Evolutionary conservation across 2,888 invertebrate genomes (phyloP), one percentile per base, ranked within the genome.

Genomic region (Camponotus fellah): DNA sequence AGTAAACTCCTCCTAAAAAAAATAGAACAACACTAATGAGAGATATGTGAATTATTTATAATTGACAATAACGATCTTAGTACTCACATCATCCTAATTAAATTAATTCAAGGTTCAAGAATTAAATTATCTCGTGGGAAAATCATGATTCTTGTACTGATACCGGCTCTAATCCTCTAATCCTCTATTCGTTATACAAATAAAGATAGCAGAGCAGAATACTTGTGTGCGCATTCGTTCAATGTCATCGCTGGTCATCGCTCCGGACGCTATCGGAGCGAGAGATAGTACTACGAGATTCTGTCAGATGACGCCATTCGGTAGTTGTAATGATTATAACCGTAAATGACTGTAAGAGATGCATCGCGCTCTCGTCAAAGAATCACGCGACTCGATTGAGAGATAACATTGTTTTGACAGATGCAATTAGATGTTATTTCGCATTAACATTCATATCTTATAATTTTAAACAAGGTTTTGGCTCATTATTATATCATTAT

Each of bases 241-340:
- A 32, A 26, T 79, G 34, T 43, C 77, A 66, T 53, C 14, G 9
- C n/a, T 71, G 2, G 49, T 49, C 49, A 14, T 17, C n/a, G 53
- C 12, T 69, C 69, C n/a, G 10, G 32, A 69, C 10, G 21, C 12
- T 60, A 12, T 2, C 34, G 14, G 14, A 21, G 34, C n/a, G 17
- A 21, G 37, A 77, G 26, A 9, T 79, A 71, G 79, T 83, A 88
- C 77, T 88, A 66, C 69, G 60, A 49, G 14, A 53, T 40, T 0
- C 69, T 72, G 80, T 62, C 85, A 89, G 88, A 89, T 88, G 88
- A 68, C 88, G 88, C 68, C 26, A 77, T 68, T 65, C 26, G 43
- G 3, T 26, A 32, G 10, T 40, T 32, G 9, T 14, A 43, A 26
- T 17, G n/a, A 8, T 66, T 26, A 84, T 86, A 83, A 64, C 17